Evolutionary conservation across 2,797 vertebrate genomes (phyloP).

Genomic region (Micromesistius poutassou): DNA sequence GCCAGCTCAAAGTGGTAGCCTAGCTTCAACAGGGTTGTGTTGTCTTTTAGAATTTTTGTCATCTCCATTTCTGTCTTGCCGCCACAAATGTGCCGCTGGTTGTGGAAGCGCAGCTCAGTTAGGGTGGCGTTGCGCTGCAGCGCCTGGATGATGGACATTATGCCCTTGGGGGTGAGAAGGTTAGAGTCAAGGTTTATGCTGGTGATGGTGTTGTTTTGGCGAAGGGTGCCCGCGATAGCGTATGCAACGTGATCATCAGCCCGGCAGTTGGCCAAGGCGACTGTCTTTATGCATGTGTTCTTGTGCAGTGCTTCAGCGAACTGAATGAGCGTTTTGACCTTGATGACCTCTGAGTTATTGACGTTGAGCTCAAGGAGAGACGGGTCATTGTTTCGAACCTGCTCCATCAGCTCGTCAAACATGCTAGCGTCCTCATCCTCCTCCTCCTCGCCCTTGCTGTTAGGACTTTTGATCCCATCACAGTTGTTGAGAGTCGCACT

Average conservation of each 20-base stretch:
- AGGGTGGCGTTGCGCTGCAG: constrained; percentile 87
- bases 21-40: constrained; percentile 90
- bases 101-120: constrained; percentile 95
- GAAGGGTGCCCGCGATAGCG: constrained; percentile 85
- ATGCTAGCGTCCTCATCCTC: constrained; percentile 86
- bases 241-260: constrained; percentile 96
- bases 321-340: constrained; percentile 86
- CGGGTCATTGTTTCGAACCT: constrained; percentile 82
- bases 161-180: constrained; percentile 92
- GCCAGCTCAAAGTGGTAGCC: constrained; percentile 97
- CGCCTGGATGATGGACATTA: constrained; percentile 89
- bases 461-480: constrained; percentile 51
- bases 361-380: constrained; percentile 85
- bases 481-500: constrained; percentile 57
- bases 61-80: constrained; percentile 99
- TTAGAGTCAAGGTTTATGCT: constrained; percentile 98
- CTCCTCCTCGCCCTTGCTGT: constrained; percentile 59
- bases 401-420: constrained; percentile 90
- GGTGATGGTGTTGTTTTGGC: constrained; percentile 84
- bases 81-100: constrained; percentile 96
- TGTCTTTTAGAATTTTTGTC: constrained; percentile 90
- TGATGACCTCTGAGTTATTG: constrained; percentile 98
- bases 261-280: constrained; percentile 90
- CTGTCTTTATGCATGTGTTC: constrained; percentile 84
- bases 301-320: constrained; percentile 86